Evolutionary conservation across 2,797 vertebrate genomes (phyloP), one percentile per base, ranked within the genome.

Genomic region (Acanthurus leucopareius): DNA sequence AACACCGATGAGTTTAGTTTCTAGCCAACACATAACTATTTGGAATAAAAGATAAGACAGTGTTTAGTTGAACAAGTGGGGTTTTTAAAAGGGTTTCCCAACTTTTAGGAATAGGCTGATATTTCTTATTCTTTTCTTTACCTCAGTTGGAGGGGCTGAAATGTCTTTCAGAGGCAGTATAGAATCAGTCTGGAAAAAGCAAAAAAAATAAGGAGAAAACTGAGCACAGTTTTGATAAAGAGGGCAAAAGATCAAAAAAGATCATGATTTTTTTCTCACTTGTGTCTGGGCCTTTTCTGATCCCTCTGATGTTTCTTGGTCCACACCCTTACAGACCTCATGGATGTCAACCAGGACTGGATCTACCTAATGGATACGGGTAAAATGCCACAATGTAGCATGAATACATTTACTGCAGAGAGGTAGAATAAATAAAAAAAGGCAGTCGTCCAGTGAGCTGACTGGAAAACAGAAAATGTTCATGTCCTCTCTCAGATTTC

Each of bases 281-380:
- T 88, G 79, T 28, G 73, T 19, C 1, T 22, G 58, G n/a, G 52
- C 47, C 22, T 83, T 67, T 38, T 59, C 17, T 8, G 83, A 52
- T 45, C 77, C 56, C 25, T 76, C 58, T 3, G 51, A 20, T 2
- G 53, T 58, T 54, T 82, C 81, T 20, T 42, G 52, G 5, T 85
- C 63, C 54, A 77, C 52, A 51, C 19, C 58, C 49, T 87, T 73
- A 68, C 83, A 92, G 44, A 93, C 80, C 28, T 90, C 82, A 57
- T 32, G 73, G 53, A 94, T 90, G 78, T 94, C 92, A 3, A 56
- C 71, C 32, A 94, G 72, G 9, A 94, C 91, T 0, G 94, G 89
- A 72, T 90, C 86, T 19, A 92, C 94, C 94, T 95, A 73, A 48
- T 28, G 28, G 38, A 75, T 4, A 80, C 32, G 83, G 10, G 84